Percentiles rank a stretch among this genome's conserved stretches.
These are phyloP conservation scores for Ispidina lecontei DNA, from an alignment of 2,797 vertebrate genomes.

Conservation along the genomic window DNA sequence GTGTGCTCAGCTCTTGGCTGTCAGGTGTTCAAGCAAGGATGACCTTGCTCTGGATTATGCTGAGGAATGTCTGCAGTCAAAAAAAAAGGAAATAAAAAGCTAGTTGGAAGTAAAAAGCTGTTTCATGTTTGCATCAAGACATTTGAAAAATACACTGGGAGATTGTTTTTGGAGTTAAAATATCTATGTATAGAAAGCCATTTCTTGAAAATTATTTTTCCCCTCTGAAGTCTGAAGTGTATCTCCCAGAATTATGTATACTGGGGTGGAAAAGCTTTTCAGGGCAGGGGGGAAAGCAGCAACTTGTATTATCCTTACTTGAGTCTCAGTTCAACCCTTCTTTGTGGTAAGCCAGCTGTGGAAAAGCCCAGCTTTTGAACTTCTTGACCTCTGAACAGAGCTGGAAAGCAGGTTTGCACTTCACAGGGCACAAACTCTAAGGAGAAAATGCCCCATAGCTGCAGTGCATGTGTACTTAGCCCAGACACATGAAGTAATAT, in stretches of 20 bases:
- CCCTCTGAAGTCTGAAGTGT: not conserved
- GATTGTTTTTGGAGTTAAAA: not conserved
- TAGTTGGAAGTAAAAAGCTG: slow-evolving; percentile 11
- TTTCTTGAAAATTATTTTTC: not conserved
- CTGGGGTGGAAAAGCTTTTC: not conserved
- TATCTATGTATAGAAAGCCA: not conserved
- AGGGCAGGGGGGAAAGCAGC: not conserved
- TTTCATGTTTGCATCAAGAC: not conserved
- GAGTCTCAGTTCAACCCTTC: not conserved
- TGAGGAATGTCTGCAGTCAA: not conserved
- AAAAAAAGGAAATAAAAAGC: not conserved
- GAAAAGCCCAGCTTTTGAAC: not conserved
- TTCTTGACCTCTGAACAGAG: not conserved
- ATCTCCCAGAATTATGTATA: not conserved
- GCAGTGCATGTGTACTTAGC: not conserved
- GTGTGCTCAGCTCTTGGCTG: fast-evolving
- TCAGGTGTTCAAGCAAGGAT: not conserved
- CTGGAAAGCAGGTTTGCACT: not conserved
- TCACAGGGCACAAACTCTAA: fast-evolving
- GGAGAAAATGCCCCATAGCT: not conserved
- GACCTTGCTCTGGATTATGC: not conserved
- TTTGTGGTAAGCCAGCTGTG: not conserved
- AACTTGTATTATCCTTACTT: fast-evolving
- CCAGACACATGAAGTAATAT: not conserved
- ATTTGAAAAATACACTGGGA: not conserved